Conservation (phyloP, 2,888 invertebrate species). For the Andrena fulva region DNA sequence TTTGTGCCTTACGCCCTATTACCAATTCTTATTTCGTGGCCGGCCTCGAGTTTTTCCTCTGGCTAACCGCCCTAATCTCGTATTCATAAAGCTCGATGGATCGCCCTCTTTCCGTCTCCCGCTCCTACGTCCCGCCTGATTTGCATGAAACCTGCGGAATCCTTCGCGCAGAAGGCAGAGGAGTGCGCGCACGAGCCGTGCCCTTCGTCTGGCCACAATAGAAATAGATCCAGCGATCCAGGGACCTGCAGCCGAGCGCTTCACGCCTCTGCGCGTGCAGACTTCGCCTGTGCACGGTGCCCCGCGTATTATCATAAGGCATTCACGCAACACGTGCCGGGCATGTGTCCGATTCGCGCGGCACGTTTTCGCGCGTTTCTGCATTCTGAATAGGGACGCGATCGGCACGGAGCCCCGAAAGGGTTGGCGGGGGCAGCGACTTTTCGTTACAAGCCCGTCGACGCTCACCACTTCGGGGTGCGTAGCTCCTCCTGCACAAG, state of each 20-base stretch:
- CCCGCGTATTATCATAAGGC: slow-evolving; percentile 80
- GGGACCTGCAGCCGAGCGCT: slow-evolving; percentile 17
- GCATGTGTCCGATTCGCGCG: slow-evolving; percentile 59
- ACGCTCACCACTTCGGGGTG: not conserved
- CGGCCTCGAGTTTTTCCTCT: slow-evolving; percentile 23
- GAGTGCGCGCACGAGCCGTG: slow-evolving; percentile 6
- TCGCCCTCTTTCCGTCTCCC: slow-evolving; percentile 13
- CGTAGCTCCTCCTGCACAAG: not conserved
- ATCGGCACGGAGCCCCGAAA: not conserved
- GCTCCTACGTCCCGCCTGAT: slow-evolving; percentile 19
- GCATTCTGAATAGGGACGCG: slow-evolving; percentile 18
- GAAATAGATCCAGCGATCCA: slow-evolving; percentile 39
- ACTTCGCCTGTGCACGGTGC: slow-evolving; percentile 55
- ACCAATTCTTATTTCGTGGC: slow-evolving; percentile 60
- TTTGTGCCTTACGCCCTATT: slow-evolving; percentile 34
- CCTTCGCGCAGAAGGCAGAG: slow-evolving; percentile 13
- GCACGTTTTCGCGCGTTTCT: slow-evolving; percentile 40
- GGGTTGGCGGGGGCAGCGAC: slow-evolving; percentile 1
- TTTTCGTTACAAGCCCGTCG: not conserved
- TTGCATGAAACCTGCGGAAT: slow-evolving; percentile 51
- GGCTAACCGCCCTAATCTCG: slow-evolving; percentile 53
- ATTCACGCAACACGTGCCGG: slow-evolving; percentile 74
- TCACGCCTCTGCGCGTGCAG: slow-evolving; percentile 27
- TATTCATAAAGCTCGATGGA: slow-evolving; percentile 60
- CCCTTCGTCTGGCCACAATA: slow-evolving; percentile 37